These are phyloP conservation scores for Oeneis ivallda DNA, from an alignment of 2,888 invertebrate species.

Conservation along the genomic window DNA sequence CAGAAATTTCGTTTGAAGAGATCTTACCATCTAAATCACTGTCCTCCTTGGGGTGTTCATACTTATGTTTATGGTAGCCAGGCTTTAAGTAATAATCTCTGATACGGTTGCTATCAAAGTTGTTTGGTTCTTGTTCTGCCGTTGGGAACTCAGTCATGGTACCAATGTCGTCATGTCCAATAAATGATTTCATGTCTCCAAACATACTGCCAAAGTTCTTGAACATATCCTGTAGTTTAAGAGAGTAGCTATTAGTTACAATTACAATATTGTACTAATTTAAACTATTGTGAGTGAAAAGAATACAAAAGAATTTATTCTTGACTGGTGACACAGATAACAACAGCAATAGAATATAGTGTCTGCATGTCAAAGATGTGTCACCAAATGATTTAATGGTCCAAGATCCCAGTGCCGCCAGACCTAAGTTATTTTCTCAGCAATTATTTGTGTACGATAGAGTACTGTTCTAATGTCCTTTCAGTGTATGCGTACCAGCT, in stretches of 20 bases:
- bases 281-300: too few relatives aligned
- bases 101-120: constrained; percentile 55
- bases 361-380: too few relatives aligned
- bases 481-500: too few relatives aligned
- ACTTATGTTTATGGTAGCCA: constrained; percentile 57
- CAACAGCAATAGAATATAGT: too few relatives aligned
- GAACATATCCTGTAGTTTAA: constrained; percentile 55
- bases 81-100: constrained; percentile 74
- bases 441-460: too few relatives aligned
- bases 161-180: constrained; percentile 51
- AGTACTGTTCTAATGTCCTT: too few relatives aligned
- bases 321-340: too few relatives aligned
- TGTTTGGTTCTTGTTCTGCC: constrained; percentile 44
- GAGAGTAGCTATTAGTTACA: background rate
- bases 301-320: too few relatives aligned
- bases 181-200: constrained; percentile 62
- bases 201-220: constrained; percentile 64
- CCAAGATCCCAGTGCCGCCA: too few relatives aligned
- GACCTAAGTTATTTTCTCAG: too few relatives aligned
- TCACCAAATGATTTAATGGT: too few relatives aligned
- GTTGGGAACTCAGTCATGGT: constrained; percentile 36
- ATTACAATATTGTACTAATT: background rate
- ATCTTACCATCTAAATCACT: constrained; percentile 72
- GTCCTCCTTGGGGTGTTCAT: constrained; percentile 56
- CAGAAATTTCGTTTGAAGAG: constrained; percentile 70